phyloP scores from a whole-genome alignment of 2,113 vertebrate genomes.

The Cheilinus undulatus region DNA sequence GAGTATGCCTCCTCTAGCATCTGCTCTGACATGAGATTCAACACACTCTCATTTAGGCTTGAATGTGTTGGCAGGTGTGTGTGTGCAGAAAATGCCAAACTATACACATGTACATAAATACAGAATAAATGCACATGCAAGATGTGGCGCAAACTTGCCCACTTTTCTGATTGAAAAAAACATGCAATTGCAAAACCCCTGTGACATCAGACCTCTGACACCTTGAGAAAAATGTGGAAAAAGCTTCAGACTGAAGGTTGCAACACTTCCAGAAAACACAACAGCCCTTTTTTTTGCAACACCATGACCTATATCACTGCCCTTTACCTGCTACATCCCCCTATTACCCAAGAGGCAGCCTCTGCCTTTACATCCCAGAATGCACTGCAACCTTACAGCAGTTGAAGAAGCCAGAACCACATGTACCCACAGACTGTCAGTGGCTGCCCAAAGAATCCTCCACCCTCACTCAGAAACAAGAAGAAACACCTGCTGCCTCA shows the following conservation, averaged over 20 bases:
- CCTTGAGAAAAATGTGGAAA: slow-evolving; percentile 40
- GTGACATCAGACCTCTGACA: slow-evolving; percentile 68
- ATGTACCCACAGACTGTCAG: slow-evolving; percentile 19
- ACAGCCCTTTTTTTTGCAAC: slow-evolving; percentile 24
- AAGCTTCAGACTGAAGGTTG: slow-evolving; percentile 39
- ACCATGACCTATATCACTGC: slow-evolving; percentile 4
- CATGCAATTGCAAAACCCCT: slow-evolving; percentile 27
- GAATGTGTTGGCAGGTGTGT: slow-evolving; percentile 21
- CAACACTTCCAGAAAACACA: slow-evolving; percentile 43
- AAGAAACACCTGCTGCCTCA: slow-evolving; percentile 14
- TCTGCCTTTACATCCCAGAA: slow-evolving; percentile 43
- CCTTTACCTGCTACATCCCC: slow-evolving; percentile 28
- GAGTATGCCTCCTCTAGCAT: slow-evolving; percentile 54
- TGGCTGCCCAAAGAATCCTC: slow-evolving; percentile 11
- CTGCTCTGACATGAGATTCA: slow-evolving; percentile 48
- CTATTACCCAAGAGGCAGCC: slow-evolving; percentile 17
- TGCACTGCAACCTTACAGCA: slow-evolving; percentile 42
- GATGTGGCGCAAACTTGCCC: slow-evolving; percentile 55
- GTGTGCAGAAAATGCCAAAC: slow-evolving; percentile 2
- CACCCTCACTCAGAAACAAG: not conserved
- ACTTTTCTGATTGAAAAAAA: slow-evolving; percentile 57
- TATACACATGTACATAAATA: slow-evolving; percentile 9
- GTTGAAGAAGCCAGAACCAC: slow-evolving; percentile 44
- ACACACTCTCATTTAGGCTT: slow-evolving; percentile 17
- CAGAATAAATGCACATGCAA: slow-evolving; percentile 17